Evolutionary conservation across 2,888 invertebrate species (phyloP).

Genomic region (Tetranychus piercei): DNA sequence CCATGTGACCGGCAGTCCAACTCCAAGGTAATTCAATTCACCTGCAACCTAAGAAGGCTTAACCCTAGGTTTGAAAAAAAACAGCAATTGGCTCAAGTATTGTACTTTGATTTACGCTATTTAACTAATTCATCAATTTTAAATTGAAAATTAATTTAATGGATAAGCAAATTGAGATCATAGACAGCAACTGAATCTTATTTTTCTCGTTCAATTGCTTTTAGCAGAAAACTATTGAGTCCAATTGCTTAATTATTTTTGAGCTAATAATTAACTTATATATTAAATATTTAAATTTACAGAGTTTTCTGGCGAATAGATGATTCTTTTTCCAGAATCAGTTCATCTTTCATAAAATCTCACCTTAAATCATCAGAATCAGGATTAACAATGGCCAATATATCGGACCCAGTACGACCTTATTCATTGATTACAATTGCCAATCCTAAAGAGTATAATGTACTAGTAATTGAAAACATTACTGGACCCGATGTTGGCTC

Average conservation of each 20-base stretch:
- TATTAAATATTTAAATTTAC: too few species aligned
- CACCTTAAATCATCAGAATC: conserved; percentile 11
- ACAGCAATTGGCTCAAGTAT: too few species aligned
- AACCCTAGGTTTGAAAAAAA: too few species aligned
- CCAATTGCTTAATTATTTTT: too few species aligned
- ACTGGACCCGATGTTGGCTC: conserved; percentile 22
- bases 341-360: background rate
- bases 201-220: too few species aligned
- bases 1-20: conserved; percentile 15
- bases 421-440: background rate
- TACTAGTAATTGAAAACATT: conserved; percentile 7
- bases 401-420: background rate
- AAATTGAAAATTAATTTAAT: too few species aligned
- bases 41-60: background rate
- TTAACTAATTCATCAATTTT: too few species aligned
- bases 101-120: too few species aligned
- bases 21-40: conserved; percentile 14
- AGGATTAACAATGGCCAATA: conserved; percentile 12
- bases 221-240: too few species aligned
- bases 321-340: background rate
- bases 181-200: too few species aligned
- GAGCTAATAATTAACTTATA: too few species aligned
- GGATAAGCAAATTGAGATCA: too few species aligned
- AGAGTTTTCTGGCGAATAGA: background rate
- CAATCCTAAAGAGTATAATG: conserved; percentile 11